phyloP scores from a whole-genome alignment of 1,140 invertebrate genomes.

The Caerostris darwini region DNA sequence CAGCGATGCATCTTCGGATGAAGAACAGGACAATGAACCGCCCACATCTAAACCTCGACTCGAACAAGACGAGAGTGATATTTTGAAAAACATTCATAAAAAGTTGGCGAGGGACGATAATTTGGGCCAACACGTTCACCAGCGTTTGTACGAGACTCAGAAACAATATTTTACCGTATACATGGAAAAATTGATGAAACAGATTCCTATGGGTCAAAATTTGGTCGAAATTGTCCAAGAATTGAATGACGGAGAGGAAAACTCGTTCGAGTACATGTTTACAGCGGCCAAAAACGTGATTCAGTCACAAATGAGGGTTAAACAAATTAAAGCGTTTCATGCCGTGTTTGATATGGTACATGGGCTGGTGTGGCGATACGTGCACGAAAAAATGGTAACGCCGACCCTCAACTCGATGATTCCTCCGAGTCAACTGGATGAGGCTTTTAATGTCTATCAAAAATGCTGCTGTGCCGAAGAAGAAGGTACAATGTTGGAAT shows the following conservation, averaged over 20 bases:
- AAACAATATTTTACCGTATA: conserved; percentile 14
- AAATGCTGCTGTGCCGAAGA: not conserved
- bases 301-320: not conserved
- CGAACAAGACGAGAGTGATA: not conserved
- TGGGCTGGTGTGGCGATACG: not conserved
- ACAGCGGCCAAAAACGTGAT: not conserved
- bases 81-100: not conserved
- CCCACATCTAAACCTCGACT: not conserved
- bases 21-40: not conserved
- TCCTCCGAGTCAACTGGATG: not conserved
- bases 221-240: not conserved
- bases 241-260: not conserved
- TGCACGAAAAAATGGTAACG: not conserved
- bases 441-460: conserved; percentile 7
- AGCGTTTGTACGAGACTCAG: not conserved
- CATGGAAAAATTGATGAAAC: conserved; percentile 25
- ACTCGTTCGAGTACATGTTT: not conserved
- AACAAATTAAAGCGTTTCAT: not conserved
- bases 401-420: not conserved
- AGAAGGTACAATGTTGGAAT: not conserved
- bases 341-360: not conserved
- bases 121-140: not conserved
- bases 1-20: not conserved
- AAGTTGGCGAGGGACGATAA: not conserved
- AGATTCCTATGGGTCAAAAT: not conserved